phyloP scores from a whole-genome alignment of 2,888 invertebrate genomes.

The Saturnia japonica region DNA sequence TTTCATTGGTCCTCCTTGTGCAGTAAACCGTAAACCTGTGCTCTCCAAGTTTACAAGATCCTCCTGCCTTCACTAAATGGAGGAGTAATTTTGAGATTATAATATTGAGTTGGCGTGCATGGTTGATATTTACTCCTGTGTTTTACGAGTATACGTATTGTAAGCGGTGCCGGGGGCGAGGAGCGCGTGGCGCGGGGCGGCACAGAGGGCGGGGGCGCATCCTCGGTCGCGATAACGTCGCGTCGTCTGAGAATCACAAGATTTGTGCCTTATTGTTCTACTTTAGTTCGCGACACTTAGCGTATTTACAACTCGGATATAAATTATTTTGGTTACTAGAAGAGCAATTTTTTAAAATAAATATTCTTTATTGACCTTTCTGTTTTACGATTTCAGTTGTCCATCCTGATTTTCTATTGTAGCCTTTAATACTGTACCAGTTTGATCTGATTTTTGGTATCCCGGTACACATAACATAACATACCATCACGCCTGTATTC shows the following conservation, averaged over 20 bases:
- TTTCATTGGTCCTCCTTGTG: too few species aligned
- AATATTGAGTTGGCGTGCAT: background rate
- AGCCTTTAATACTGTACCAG: too few species aligned
- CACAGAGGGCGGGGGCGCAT: slow-evolving; percentile 23
- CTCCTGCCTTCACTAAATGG: too few species aligned
- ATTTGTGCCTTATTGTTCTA: slow-evolving; percentile 32
- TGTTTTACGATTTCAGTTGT: too few species aligned
- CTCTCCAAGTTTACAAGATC: too few species aligned
- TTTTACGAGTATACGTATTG: background rate
- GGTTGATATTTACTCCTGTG: background rate
- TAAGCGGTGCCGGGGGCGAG: background rate
- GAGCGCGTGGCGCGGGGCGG: too few species aligned
- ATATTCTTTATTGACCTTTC: background rate
- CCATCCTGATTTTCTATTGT: too few species aligned
- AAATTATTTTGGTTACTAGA: background rate
- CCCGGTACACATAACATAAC: too few species aligned
- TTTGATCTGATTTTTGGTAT: too few species aligned
- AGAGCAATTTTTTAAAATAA: background rate
- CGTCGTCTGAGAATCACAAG: slow-evolving; percentile 34
- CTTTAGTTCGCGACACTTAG: slow-evolving; percentile 20
- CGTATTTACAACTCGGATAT: slow-evolving; percentile 17
- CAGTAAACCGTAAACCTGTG: too few species aligned
- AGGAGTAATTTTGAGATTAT: background rate
- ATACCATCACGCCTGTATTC: too few species aligned
- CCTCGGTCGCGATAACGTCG: slow-evolving; percentile 31